Conservation (phyloP, 2,113 vertebrate species). For the Hypocryptadius cinnamomeus region DNA sequence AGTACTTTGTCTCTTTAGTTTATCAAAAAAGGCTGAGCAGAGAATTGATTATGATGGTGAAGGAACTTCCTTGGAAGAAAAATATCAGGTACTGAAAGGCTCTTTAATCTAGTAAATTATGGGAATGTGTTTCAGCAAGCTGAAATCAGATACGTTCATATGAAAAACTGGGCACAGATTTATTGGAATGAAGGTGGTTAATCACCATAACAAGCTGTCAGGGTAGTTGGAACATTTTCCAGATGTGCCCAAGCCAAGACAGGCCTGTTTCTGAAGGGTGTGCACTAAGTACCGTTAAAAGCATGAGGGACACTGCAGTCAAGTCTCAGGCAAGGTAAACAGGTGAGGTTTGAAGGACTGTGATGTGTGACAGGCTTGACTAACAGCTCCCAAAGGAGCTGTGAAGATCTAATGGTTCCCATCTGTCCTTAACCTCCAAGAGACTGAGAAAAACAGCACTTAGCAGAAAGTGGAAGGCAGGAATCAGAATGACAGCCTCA, state of each 20-base stretch:
- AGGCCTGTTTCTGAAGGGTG: not conserved
- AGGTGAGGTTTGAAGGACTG: constrained; percentile 6
- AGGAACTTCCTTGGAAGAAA: constrained; percentile 33
- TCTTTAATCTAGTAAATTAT: constrained; percentile 43
- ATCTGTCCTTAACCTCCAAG: constrained; percentile 24
- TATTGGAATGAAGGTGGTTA: constrained; percentile 29
- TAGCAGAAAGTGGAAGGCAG: not conserved
- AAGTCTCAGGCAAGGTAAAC: not conserved
- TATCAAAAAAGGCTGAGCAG: constrained; percentile 19
- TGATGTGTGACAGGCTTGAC: not conserved
- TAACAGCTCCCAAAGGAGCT: constrained; percentile 25
- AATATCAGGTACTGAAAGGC: constrained; percentile 31
- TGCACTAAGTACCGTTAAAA: not conserved
- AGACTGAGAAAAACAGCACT: constrained; percentile 11
- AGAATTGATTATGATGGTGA: constrained; percentile 13
- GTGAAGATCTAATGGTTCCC: constrained; percentile 23
- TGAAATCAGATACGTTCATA: constrained; percentile 20
- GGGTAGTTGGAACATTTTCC: not conserved
- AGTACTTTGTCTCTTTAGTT: not conserved
- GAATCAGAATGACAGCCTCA: not conserved
- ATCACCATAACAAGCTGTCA: constrained; percentile 26
- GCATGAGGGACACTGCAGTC: not conserved
- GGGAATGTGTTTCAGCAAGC: constrained; percentile 15
- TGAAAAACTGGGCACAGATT: constrained; percentile 9
- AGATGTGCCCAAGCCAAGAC: not conserved